These are phyloP conservation scores for Limnephilus marmoratus DNA, from an alignment of 2,888 invertebrate species.

Conservation along the genomic window DNA sequence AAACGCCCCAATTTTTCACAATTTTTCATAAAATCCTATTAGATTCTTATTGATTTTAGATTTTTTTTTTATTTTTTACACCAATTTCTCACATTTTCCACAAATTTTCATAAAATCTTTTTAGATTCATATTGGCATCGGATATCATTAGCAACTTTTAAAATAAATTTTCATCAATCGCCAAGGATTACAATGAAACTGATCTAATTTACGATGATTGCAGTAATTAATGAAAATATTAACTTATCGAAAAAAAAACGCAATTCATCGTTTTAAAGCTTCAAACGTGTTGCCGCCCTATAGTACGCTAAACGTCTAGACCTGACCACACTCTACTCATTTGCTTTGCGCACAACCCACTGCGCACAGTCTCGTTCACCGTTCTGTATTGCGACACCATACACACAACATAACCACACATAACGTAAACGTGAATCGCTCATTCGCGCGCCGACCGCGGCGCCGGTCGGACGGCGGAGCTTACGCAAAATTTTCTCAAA, in stretches of 20 bases:
- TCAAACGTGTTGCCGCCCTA: slow-evolving; percentile 14
- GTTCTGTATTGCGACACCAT: slow-evolving; percentile 39
- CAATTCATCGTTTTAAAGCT: not conserved
- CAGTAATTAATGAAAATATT: not conserved
- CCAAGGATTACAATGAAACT: no score
- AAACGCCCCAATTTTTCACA: no score
- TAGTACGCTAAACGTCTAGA: slow-evolving; percentile 55
- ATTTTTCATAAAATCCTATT: not conserved
- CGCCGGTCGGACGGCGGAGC: slow-evolving; percentile 9
- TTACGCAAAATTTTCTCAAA: not conserved
- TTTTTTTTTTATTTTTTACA: no score
- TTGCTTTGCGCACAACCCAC: slow-evolving; percentile 57
- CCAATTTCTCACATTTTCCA: no score
- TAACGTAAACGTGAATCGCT: slow-evolving; percentile 7
- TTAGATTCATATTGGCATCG: not conserved
- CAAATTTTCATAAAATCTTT: no score
- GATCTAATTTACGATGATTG: not conserved
- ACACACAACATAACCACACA: slow-evolving; percentile 22
- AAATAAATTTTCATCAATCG: not conserved
- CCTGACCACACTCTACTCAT: slow-evolving; percentile 55
- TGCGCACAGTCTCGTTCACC: slow-evolving; percentile 55
- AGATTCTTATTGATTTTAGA: not conserved
- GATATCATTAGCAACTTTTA: not conserved
- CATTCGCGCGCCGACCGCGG: slow-evolving; percentile 38
- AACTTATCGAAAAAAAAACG: not conserved